These are phyloP conservation scores for Pandemis corylana DNA, from an alignment of 2,888 invertebrate genomes.

Conservation along the genomic window DNA sequence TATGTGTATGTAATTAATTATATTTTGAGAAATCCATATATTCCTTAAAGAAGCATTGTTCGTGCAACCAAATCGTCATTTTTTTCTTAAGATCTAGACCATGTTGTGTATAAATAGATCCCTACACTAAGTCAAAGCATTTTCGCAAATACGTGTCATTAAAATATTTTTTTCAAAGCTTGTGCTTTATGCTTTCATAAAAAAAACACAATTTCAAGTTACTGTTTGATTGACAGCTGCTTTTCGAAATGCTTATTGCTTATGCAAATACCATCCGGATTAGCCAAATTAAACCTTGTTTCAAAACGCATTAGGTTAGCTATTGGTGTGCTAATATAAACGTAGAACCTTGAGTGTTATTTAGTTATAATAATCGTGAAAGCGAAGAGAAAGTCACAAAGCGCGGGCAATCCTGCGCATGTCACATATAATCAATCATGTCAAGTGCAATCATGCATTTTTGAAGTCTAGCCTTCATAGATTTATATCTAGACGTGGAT, in stretches of 20 bases:
- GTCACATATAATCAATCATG: constrained; percentile 7
- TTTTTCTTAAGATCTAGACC: too few relatives aligned
- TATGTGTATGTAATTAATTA: too few relatives aligned
- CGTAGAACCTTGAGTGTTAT: neutral
- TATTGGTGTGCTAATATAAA: neutral
- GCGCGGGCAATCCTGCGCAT: constrained; percentile 5
- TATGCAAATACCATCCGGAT: neutral
- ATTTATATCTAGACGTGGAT: neutral
- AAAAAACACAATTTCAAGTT: neutral
- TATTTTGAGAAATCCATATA: too few relatives aligned
- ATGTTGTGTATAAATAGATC: too few relatives aligned
- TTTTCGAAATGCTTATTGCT: neutral
- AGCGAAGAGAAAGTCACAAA: constrained; percentile 11
- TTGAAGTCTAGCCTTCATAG: neutral
- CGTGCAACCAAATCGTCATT: too few relatives aligned
- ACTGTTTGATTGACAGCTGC: constrained; percentile 5
- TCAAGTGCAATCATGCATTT: neutral
- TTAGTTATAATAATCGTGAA: constrained; percentile 12
- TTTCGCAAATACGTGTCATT: too few relatives aligned
- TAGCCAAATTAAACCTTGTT: neutral
- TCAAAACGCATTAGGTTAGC: neutral
- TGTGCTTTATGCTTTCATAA: neutral
- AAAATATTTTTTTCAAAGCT: neutral
- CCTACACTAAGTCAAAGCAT: too few relatives aligned
- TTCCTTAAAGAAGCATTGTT: too few relatives aligned